A percentile compares a stretch with the other conserved stretches of the same genome.
Conservation (phyloP, 1,140 invertebrate genomes). For the Psilanteris sp. region DNA sequence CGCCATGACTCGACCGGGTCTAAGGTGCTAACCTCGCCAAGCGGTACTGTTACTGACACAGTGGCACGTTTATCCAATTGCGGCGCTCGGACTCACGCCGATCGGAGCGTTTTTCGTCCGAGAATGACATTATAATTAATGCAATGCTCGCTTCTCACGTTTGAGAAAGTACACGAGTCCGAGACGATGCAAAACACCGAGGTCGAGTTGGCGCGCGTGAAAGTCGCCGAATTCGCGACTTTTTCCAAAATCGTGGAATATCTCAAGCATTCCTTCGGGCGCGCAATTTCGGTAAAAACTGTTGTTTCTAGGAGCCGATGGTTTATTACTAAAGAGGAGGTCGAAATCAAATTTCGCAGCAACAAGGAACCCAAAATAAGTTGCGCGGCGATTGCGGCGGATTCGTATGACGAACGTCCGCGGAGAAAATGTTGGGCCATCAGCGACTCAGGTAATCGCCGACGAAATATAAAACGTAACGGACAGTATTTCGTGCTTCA, state of each 20-base stretch:
- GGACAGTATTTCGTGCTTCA: too few species aligned
- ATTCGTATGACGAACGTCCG: too few species aligned
- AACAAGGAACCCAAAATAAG: too few species aligned
- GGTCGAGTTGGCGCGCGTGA: conserved; percentile 40
- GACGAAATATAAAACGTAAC: too few species aligned
- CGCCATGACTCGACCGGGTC: conserved; percentile 60
- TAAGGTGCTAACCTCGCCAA: conserved; percentile 65
- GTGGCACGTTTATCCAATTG: conserved; percentile 71
- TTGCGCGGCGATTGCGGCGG: too few species aligned
- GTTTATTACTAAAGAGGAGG: too few species aligned
- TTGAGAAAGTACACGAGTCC: conserved; percentile 58
- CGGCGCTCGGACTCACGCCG: conserved; percentile 12
- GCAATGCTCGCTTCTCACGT: conserved; percentile 42
- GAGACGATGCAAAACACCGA: conserved; percentile 8
- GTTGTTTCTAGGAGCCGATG: too few species aligned
- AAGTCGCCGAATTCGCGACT: conserved; percentile 51
- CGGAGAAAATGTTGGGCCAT: too few species aligned
- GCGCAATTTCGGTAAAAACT: background rate
- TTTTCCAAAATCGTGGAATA: conserved; percentile 25
- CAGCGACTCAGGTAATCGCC: too few species aligned
- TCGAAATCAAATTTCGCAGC: too few species aligned
- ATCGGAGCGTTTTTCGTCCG: conserved; percentile 23
- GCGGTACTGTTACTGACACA: conserved; percentile 75
- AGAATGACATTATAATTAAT: conserved; percentile 49
- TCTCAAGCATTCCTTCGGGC: background rate